Evolutionary conservation across 2,797 vertebrate species (phyloP).

Genomic region (Petrocephalus schoutedeni): DNA sequence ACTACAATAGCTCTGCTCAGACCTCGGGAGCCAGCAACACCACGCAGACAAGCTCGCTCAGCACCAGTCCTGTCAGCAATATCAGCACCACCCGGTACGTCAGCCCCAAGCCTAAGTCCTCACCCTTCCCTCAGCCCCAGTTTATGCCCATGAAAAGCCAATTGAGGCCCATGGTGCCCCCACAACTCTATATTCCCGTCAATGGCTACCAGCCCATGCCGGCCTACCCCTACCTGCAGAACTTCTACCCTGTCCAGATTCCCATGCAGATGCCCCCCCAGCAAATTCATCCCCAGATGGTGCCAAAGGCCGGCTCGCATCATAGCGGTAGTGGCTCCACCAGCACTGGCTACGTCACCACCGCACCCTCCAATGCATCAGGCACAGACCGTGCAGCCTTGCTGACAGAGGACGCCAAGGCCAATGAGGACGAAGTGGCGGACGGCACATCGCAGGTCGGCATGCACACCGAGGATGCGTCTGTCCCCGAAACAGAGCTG

Average conservation of each 20-base stretch:
- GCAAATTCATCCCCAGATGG: conserved; percentile 75
- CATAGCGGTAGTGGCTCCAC: conserved; percentile 94
- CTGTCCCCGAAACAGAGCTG: conserved; percentile 84
- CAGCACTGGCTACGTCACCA: conserved; percentile 91
- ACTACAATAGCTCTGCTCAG: conserved; percentile 86
- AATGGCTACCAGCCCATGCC: conserved; percentile 94
- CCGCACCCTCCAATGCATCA: conserved; percentile 78
- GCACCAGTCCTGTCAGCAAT: conserved; percentile 90
- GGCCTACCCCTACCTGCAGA: conserved; percentile 85
- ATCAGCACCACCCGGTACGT: conserved; percentile 79
- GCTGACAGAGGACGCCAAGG: conserved; percentile 63
- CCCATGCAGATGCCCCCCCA: conserved; percentile 86
- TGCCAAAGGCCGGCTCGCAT: conserved; percentile 82
- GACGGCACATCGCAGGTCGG: conserved; percentile 69
- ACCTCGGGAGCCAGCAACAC: conserved; percentile 88
- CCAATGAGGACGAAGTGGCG: conserved; percentile 52
- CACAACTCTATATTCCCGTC: conserved; percentile 91
- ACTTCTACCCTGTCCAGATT: conserved; percentile 94
- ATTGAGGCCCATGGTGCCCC: conserved; percentile 80
- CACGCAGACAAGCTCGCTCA: conserved; percentile 93
- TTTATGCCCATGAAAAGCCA: conserved; percentile 88
- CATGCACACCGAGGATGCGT: conserved; percentile 66
- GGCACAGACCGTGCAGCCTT: conserved; percentile 74
- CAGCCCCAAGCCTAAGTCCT: conserved; percentile 80
- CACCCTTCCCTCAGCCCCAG: conserved; percentile 81